Evolutionary conservation across 2,113 vertebrate genomes (phyloP), one percentile per base, ranked within the genome.

Genomic region (Ageneiosus marmoratus): DNA sequence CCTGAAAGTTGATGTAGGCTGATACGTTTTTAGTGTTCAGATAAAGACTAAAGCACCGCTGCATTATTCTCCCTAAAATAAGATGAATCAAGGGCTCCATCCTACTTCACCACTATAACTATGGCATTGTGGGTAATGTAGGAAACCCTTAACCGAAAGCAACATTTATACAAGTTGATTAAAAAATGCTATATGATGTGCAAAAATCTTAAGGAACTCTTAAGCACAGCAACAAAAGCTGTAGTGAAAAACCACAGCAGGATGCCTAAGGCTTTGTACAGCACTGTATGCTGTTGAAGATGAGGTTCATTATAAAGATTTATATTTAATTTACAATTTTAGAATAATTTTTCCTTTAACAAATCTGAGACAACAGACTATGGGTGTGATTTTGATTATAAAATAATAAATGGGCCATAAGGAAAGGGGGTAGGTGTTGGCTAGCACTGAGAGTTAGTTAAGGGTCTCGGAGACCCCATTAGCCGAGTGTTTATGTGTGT

Each of bases 381-480:
- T 70, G 67, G 24, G 67, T 70, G 67, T 37, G 67, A 70, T 22
- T 37, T 67, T 34, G 32, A 67, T 37, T 2, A 37, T 13, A 44
- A 44, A 22, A 4, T 22, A 41, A 37, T 18, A 67, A 67, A 22
- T 13, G 22, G 34, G 67, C 44, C 67, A 70, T 70, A 70, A 70
- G 67, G 67, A 70, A 70, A 44, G 67, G 16, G 53, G 44, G 74
- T 56, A 27, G 69, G 65, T 37, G 74, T 24, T 15, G 24, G n/a
- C 20, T 56, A 50, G 70, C 69, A 83, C 74, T 32, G 55, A 67
- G 73, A 78, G 63, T 55, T 72, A 46, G 74, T 78, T 78, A 83
- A 83, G 75, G 27, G 75, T 78, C 41, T 70, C n/a, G 53, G 75
- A 63, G 63, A 77, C 73, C 60, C 73, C 50, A 77, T 83, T 83